Evolutionary conservation across 2,113 vertebrate genomes (phyloP), one percentile per base, ranked within the genome.

Genomic region (Etia nguti): DNA sequence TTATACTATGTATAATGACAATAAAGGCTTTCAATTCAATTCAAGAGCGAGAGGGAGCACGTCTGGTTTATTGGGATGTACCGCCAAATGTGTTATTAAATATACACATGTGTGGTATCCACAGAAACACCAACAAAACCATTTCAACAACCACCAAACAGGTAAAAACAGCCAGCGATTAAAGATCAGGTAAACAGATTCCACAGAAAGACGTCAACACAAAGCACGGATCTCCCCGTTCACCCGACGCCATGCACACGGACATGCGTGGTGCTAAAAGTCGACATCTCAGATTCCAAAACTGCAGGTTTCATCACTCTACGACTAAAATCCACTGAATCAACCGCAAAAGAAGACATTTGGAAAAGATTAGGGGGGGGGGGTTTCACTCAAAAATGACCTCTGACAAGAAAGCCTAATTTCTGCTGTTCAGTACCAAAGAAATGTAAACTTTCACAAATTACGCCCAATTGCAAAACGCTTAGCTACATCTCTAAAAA

Each of bases 291-390:
- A 3, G 52, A 54, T 29, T 34, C 9, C 2, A 3, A 62, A 34
- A 34, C 29, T 1, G 9, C 29, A 1, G 16, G 5, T 34, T 34
- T 62, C 9, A 1, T 34, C 59, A 20, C 59, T 62, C 29, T 2
- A 20, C 29, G 0, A 62, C 0, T 29, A 20, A 34, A 62, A 62
- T 29, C 34, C 16, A 62, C 34, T 1, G 1, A 62, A 62, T 0
- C 59, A 11, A 34, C 29, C 34, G 16, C 29, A 57, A 29, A 57
- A 57, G 24, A 29, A 15, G 13, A 29, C 24, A 8, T 4, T 7
- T 59, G 24, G 1, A 34, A 62, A n/a, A n/a, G n/a, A n/a, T n/a
- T n/a, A n/a, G n/a, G n/a, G n/a, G n/a, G n/a, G n/a, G n/a, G n/a
- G n/a, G n/a, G n/a, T n/a, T n/a, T n/a, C n/a, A n/a, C n/a, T 52